Percentiles rank a stretch among this genome's conserved stretches.
phyloP scores from a whole-genome alignment of 2,113 vertebrate genomes.

The Catharus bicknelli region DNA sequence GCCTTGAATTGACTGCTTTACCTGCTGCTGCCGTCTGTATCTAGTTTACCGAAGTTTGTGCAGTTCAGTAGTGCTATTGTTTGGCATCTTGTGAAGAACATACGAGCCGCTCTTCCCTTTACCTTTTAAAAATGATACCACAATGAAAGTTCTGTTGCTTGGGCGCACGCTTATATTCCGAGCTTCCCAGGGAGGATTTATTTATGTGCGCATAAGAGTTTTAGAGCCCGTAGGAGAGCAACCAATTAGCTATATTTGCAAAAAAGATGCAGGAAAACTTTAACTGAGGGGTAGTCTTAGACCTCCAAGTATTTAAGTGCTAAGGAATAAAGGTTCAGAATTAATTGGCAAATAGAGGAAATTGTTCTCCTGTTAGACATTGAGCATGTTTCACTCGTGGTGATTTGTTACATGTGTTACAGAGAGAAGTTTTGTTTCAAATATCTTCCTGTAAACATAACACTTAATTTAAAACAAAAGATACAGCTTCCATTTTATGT shows the following conservation, averaged over 20 bases:
- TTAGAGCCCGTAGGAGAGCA: slow-evolving; percentile 20
- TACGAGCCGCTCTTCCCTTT: slow-evolving; percentile 43
- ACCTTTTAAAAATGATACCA: slow-evolving; percentile 44
- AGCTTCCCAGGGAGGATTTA: slow-evolving; percentile 53
- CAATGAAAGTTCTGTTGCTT: slow-evolving; percentile 63
- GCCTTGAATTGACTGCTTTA: slow-evolving; percentile 21
- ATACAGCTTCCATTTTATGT: slow-evolving; percentile 65
- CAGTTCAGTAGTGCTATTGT: slow-evolving; percentile 40
- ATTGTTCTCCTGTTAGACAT: slow-evolving; percentile 25
- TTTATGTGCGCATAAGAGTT: slow-evolving; percentile 20
- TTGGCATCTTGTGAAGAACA: slow-evolving; percentile 23
- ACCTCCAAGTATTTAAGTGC: neutral
- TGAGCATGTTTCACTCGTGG: neutral
- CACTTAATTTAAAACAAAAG: slow-evolving; percentile 59
- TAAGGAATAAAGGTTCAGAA: neutral
- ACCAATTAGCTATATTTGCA: slow-evolving; percentile 35
- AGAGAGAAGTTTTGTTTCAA: slow-evolving; percentile 35
- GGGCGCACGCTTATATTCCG: neutral
- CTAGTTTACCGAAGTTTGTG: slow-evolving; percentile 70
- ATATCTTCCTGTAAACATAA: slow-evolving; percentile 45
- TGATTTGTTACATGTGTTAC: neutral
- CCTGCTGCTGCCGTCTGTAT: slow-evolving; percentile 24
- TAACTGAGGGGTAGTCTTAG: neutral
- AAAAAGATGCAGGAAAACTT: slow-evolving; percentile 47
- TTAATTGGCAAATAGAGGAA: neutral